Base-by-base conservation (phyloP, 2,888 invertebrate species). In the Amphipoea lucens region DNA sequence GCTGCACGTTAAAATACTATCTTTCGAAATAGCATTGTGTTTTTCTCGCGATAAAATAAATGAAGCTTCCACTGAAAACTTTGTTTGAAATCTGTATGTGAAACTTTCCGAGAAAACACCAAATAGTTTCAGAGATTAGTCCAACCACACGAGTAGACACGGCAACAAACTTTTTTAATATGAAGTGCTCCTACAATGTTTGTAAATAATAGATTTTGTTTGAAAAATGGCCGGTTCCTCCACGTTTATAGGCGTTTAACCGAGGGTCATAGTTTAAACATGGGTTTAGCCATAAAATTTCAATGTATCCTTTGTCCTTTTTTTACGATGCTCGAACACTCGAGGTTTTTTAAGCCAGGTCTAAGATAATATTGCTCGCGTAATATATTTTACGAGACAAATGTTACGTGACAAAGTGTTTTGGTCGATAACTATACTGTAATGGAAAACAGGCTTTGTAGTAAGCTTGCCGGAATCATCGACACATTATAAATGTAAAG, bases 201-300 rank as follows among this genome's bases (percentile, higher is more conserved):
- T 77, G 66, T 71, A 63, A 83, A 79, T 74, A 79, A 74, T 84
- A 76, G 62, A 72, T 74, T 83, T 68, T 74, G 73, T 74, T 76
- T 79, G 68, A 60, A 36, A 82, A 74, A 72, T 65, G 17, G 45
- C 20, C 36, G n/a, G 54, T 42, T 68, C 57, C 65, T 62, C 36
- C 40, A 57, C 42, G 36, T 84, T 84, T 83, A 84, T 83, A 45
- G 81, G 73, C 73, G 57, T 84, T 83, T 84, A 81, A 84, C 81
- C 70, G 66, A 74, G 81, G 85, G 85, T 81, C 81, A 74, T 84
- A 76, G 82, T 74, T 82, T 76, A 84, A 84, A 85, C 83, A 84
- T 81, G 73, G 85, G 83, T 57, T 74, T 57, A 66, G 66, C 63
- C 66, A 71, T 83, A 83, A 83, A 83, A 73, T 81, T 83, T 83